Percentiles rank a stretch among this genome's conserved stretches.
Evolutionary conservation across 1,140 invertebrate genomes (phyloP).

Genomic region (Sitophilus oryzae): DNA sequence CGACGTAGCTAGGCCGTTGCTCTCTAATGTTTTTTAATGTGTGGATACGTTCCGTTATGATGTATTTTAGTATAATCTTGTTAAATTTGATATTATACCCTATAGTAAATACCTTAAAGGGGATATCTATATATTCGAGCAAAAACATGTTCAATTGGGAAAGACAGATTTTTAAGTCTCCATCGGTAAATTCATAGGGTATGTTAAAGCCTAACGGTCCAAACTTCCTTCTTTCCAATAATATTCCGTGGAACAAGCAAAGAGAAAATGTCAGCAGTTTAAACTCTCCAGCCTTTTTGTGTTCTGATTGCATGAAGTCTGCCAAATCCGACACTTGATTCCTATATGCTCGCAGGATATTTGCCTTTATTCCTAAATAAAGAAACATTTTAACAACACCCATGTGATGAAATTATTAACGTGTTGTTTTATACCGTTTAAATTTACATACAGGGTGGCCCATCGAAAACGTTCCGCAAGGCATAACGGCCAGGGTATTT

Average conservation of each 20-base stretch:
- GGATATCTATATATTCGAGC: conserved; percentile 55
- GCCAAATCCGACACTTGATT: conserved; percentile 49
- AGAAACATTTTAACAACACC: not conserved
- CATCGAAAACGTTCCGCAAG: too few species aligned
- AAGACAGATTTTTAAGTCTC: conserved; percentile 66
- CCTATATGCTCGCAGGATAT: conserved; percentile 57
- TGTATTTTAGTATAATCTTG: too few species aligned
- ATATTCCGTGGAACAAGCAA: conserved; percentile 63
- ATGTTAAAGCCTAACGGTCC: conserved; percentile 71
- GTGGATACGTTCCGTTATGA: too few species aligned
- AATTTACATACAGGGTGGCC: too few species aligned
- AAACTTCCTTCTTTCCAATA: conserved; percentile 66
- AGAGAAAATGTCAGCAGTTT: conserved; percentile 62
- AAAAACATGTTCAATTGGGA: conserved; percentile 64
- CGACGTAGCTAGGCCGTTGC: too few species aligned
- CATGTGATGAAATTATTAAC: not conserved
- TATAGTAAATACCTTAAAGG: conserved; percentile 58
- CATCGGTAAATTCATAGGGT: conserved; percentile 67
- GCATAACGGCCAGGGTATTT: too few species aligned
- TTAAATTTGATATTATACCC: too few species aligned
- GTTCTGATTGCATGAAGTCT: conserved; percentile 50
- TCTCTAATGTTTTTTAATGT: too few species aligned
- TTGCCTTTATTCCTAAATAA: conserved; percentile 49
- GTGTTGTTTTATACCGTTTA: too few species aligned
- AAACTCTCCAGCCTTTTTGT: conserved; percentile 53